Evolutionary conservation across 2,113 vertebrate genomes (phyloP), one percentile per base, ranked within the genome.

Genomic region (Gambusia affinis): DNA sequence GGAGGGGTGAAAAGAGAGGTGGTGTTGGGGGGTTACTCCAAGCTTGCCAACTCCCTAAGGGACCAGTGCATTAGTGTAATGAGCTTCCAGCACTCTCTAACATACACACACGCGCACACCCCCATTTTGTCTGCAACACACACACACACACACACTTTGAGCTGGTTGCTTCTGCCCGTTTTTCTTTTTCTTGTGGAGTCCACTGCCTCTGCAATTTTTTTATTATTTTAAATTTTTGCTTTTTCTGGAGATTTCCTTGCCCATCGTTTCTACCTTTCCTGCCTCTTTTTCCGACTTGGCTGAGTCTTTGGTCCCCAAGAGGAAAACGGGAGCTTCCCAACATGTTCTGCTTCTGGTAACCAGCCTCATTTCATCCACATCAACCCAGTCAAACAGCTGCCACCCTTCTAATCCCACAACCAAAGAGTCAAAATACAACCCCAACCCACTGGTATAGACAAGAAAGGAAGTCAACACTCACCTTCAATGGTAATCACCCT

Each of bases 11-110:
- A 47, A 73, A 17, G 19, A n/a, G 60, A 76, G 66, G 81, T 15
- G 15, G 24, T 62, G 29, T 11, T 37, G 35, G 31, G n/a, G 69
- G 85, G 74, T 67, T 83, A 33, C 70, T 84, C 75, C 75, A 74
- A 80, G 80, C 79, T 72, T 86, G 84, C 82, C 92, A 91, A 85
- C 85, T 90, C 92, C 88, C 91, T 62, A 12, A 82, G 85, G 86
- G 85, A 91, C 80, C 80, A 66, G 86, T 92, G 90, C 91, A 94
- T 94, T 93, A 94, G 92, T 86, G 91, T 92, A 94, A 93, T 92
- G 90, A 93, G 90, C 90, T 89, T 76, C 85, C 85, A 83, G 75
- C 82, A 19, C 81, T 66, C 65, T 51, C 80, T 60, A 68, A 22
- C 69, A 12, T n/a, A 57, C 73, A 17, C 31, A 57, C 73, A 17